phyloP scores from a whole-genome alignment of 2,888 invertebrate genomes.

The Crepidodera aurea region DNA sequence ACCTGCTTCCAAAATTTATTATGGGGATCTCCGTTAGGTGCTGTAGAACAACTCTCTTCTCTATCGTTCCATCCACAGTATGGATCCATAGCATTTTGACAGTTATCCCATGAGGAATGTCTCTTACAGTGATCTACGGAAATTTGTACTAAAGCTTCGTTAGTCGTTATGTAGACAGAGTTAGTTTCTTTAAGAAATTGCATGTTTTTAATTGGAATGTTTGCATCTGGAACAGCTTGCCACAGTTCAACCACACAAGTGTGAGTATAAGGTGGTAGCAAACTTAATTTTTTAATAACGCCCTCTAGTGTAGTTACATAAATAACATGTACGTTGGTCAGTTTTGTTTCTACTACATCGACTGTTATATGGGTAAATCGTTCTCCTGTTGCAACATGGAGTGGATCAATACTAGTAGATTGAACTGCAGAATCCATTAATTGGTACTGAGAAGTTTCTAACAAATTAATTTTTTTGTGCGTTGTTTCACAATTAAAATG shows the following conservation, averaged over 20 bases:
- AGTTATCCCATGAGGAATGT: constrained; percentile 74
- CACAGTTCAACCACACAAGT: constrained; percentile 89
- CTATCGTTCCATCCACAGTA: constrained; percentile 94
- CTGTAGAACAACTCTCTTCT: constrained; percentile 74
- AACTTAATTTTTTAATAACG: constrained; percentile 80
- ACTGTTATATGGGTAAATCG: constrained; percentile 81
- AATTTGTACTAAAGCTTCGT: constrained; percentile 73
- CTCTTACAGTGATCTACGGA: constrained; percentile 81
- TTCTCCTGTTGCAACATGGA: constrained; percentile 76
- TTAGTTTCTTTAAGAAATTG: constrained; percentile 84
- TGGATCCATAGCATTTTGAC: constrained; percentile 87
- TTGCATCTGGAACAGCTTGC: constrained; percentile 70
- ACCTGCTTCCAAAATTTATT: constrained; percentile 78
- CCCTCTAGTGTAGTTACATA: constrained; percentile 83
- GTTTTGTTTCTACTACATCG: constrained; percentile 80
- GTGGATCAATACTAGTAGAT: constrained; percentile 73
- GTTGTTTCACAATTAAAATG: constrained; percentile 70
- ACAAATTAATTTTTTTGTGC: constrained; percentile 55
- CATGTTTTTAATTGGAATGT: constrained; percentile 70
- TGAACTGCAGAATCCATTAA: constrained; percentile 89
- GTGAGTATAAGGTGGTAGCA: constrained; percentile 73
- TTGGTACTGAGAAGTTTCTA: constrained; percentile 80
- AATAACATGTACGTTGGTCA: constrained; percentile 74
- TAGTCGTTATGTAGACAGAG: constrained; percentile 80
- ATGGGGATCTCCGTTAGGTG: constrained; percentile 70